phyloP scores from a whole-genome alignment of 2,113 vertebrate genomes.

The Marmota flaviventris region DNA sequence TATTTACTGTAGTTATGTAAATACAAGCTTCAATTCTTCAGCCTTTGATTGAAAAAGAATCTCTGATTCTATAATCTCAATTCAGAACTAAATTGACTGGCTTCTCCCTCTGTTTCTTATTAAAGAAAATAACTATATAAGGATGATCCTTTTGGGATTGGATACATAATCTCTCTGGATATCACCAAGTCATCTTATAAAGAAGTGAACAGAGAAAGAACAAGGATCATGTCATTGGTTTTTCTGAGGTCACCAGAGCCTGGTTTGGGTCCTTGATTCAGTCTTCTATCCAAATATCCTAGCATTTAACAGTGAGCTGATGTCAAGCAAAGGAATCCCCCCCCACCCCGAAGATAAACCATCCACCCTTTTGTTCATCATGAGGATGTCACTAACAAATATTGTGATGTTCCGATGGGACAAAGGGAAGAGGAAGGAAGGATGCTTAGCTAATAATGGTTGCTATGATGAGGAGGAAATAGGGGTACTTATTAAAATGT shows the following conservation, averaged over 20 bases:
- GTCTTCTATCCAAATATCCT: not conserved
- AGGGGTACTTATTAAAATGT: not conserved
- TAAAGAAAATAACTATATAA: constrained; percentile 30
- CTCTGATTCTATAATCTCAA: not conserved
- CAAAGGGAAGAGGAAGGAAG: not conserved
- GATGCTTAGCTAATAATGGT: not conserved
- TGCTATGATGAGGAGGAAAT: not conserved
- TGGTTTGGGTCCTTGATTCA: not conserved
- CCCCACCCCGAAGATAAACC: fast-evolving
- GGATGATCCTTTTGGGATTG: constrained; percentile 29
- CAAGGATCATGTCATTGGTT: not conserved
- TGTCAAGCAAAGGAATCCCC: not conserved
- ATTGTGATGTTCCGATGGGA: not conserved
- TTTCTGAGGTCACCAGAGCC: not conserved
- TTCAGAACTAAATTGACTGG: not conserved
- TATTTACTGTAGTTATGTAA: not conserved
- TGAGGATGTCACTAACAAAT: not conserved
- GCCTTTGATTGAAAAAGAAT: not conserved
- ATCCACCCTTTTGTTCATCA: not conserved
- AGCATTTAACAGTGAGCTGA: not conserved
- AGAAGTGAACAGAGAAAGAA: not conserved
- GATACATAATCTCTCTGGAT: not conserved
- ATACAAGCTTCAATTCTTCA: not conserved
- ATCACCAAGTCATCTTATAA: not conserved
- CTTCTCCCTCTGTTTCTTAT: not conserved